Evolutionary conservation across 2,888 invertebrate species (phyloP), one percentile per base, ranked within the genome.

Genomic region (Venustoraphidia nigricollis): DNA sequence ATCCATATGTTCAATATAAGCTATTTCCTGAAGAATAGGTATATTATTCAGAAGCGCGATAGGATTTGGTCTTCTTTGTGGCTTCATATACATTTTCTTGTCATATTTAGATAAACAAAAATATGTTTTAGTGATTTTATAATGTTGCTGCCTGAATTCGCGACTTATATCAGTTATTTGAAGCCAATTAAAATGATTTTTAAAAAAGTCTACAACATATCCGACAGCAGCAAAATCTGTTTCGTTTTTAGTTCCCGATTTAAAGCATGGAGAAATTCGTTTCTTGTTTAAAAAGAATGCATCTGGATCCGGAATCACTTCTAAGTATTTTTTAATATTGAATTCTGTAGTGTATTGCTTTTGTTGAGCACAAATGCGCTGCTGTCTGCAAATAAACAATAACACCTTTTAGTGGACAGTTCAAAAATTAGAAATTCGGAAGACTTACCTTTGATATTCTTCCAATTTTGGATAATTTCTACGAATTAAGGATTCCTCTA

Each of bases 261-360:
- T 17, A 17, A 17, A 17, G 17, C 17, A 17, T 17, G 17, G 17
- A 4, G 17, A 17, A 17, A 17, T 52, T 1, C 51, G 43, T 51
- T 60, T 54, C 11, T 57, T 51, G 17, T 17, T 17, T 17, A 17
- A 17, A 57, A 69, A 63, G 52, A 60, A 55, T 11, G 54, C 49
- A 38, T 61, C 56, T 2, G 72, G 72, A 55, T 71, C 62, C 2
- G 70, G 70, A 54, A 70, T 67, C 8, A 68, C 52, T 46, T 66
- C 58, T 1, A 73, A 51, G 56, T 70, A 73, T 11, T 66, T 57
- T 50, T 65, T 57, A 1, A 69, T 58, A 37, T 62, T 56, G 46
- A 73, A 73, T 5, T 67, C 62, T 0, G 58, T 59, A 0, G 66
- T 69, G 49, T 70, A 71, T 35, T 67, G 64, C 46, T 60, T 61